A percentile compares a stretch with the other conserved stretches of the same genome.
phyloP scores from a whole-genome alignment of 2,113 vertebrate species.

The Dipodomys ordii region DNA sequence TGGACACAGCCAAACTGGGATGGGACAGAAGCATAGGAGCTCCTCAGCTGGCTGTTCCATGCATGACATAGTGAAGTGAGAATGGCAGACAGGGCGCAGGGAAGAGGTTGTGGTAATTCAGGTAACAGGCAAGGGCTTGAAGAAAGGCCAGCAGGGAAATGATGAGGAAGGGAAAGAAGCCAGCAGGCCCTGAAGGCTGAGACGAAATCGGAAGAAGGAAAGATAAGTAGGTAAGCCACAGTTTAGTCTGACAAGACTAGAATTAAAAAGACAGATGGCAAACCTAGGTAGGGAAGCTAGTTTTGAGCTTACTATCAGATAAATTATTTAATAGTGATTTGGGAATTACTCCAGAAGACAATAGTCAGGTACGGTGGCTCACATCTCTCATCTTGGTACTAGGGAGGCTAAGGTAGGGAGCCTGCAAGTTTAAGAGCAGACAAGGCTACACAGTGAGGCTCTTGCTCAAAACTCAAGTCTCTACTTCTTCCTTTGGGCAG shows the following conservation, averaged over 20 bases:
- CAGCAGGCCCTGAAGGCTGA: neutral
- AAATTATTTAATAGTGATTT: neutral
- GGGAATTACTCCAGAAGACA: neutral
- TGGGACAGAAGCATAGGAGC: neutral
- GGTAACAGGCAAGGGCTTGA: neutral
- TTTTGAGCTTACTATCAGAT: neutral
- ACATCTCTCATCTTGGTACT: neutral
- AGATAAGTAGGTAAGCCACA: neutral
- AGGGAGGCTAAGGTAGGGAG: neutral
- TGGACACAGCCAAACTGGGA: neutral
- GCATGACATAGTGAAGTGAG: fast-evolving
- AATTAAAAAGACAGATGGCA: neutral
- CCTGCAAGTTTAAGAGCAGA: neutral
- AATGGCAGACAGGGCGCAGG: neutral
- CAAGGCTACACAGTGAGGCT: neutral
- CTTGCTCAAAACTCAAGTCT: neutral
- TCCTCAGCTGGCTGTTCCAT: neutral
- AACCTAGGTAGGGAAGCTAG: neutral
- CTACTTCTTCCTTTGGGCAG: neutral
- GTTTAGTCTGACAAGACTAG: neutral
- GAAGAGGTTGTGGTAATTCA: neutral
- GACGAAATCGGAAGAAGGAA: fast-evolving
- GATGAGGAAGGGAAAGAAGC: neutral
- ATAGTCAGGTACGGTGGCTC: neutral
- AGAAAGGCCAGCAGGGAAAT: neutral